Conservation (phyloP, 2,797 vertebrate species). For the Periparus ater region DNA sequence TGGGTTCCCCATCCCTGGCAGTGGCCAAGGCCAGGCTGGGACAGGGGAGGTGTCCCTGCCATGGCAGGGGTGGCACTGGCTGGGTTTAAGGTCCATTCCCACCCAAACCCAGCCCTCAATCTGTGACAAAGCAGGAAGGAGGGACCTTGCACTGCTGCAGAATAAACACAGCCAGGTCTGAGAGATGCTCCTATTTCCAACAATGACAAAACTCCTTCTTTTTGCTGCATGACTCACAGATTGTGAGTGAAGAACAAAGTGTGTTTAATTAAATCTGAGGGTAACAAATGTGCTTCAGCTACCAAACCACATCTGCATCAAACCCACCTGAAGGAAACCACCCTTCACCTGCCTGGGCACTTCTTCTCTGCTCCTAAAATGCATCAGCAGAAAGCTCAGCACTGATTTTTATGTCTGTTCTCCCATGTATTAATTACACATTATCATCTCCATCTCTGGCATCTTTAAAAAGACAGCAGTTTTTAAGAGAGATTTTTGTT, state of each 20-base stretch:
- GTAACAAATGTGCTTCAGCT: background rate
- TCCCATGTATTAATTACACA: background rate
- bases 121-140: rapidly evolving
- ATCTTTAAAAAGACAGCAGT: background rate
- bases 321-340: background rate
- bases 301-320: rapidly evolving
- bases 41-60: background rate
- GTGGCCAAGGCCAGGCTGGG: background rate
- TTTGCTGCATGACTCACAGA: rapidly evolving
- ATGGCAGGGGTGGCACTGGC: background rate
- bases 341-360: background rate
- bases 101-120: background rate
- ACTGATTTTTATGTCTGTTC: background rate
- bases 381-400: background rate
- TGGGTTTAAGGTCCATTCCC: background rate
- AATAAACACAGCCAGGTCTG: background rate
- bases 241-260: background rate
- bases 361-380: rapidly evolving
- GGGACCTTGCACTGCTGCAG: background rate
- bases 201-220: background rate
- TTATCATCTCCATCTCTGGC: background rate
- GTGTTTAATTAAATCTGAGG: background rate
- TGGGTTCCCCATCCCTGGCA: background rate
- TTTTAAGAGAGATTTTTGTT: background rate
- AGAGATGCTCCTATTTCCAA: background rate